Base-by-base conservation (phyloP, 2,797 vertebrate genomes). In the Ctenopoma multispine region DNA sequence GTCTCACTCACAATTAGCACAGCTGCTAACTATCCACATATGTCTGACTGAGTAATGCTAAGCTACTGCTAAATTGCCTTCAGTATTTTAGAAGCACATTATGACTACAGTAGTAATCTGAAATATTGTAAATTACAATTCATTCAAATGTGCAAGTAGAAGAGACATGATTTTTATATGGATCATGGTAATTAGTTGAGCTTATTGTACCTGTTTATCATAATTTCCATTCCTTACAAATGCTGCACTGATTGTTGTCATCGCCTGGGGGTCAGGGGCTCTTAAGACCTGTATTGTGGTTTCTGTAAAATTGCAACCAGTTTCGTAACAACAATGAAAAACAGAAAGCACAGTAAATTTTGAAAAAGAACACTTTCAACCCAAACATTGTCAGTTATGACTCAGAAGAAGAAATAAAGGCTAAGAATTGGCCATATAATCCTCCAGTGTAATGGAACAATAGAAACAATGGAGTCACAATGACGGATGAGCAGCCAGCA, bases 401-500 rank as follows among this genome's bases (percentile, higher is more conserved):
- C 14, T n/a, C 36, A 11, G 15, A 15, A 15, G 5, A 34, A 40
- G 6, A 57, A 31, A 21, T 4, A 15, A 23, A 24, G 21, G 47
- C 69, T 15, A 0, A 44, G 24, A 41, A 71, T 77, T 48, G 46
- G 5, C 21, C 4, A 9, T 29, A 20, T 63, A 80, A 71, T 75
- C 66, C 62, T 34, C 36, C 41, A 21, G 70, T 60, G 69, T 50
- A 48, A 64, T 7, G 50, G 49, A 84, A 84, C 75, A 86, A 79
- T 75, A 51, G 73, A 51, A 80, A 69, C 43, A 72, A 63, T 55
- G 69, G 56, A 74, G 85, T 73, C 84, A 69, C 54, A n/a, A 84
- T 88, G 90, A 93, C 90, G 87, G 85, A 91, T 90, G 87, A 84
- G 80, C 82, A 84, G 84, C 76, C 84, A 67, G 83, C 70, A 53